Evolutionary conservation across 2,888 invertebrate species (phyloP).

Genomic region (Erannis defoliaria): DNA sequence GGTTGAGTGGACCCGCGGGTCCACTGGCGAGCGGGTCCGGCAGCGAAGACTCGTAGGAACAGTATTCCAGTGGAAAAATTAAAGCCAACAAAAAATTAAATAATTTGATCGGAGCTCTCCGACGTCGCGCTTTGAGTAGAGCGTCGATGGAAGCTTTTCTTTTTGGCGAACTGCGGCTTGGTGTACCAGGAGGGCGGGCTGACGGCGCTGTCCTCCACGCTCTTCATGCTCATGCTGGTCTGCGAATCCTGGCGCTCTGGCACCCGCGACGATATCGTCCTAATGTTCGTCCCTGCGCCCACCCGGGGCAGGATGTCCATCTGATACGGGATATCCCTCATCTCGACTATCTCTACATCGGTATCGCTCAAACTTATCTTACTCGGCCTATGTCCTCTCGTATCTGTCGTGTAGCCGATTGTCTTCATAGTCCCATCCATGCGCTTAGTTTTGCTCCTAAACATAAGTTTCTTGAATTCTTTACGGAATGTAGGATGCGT

Average conservation of each 20-base stretch:
- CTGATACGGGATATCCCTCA: conserved; percentile 80
- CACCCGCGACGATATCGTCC: conserved; percentile 70
- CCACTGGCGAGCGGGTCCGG: too few species aligned
- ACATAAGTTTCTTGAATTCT: conserved; percentile 84
- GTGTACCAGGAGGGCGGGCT: conserved; percentile 84
- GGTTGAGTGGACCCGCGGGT: too few species aligned
- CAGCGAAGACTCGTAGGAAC: not conserved
- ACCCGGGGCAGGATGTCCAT: conserved; percentile 50
- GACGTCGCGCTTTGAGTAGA: conserved; percentile 68
- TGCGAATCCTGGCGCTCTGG: conserved; percentile 68
- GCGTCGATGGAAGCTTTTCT: conserved; percentile 76
- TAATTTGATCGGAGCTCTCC: conserved; percentile 56
- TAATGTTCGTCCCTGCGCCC: conserved; percentile 50
- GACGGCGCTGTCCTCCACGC: conserved; percentile 70
- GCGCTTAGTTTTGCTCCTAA: conserved; percentile 71
- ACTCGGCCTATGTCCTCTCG: conserved; percentile 69
- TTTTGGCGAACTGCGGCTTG: conserved; percentile 83
- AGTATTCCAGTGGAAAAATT: not conserved
- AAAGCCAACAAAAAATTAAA: conserved; percentile 33
- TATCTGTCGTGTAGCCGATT: conserved; percentile 67
- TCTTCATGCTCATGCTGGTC: conserved; percentile 73
- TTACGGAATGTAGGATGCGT: conserved; percentile 92
- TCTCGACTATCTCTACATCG: conserved; percentile 84
- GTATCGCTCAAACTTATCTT: conserved; percentile 76
- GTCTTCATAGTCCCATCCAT: conserved; percentile 74